Evolutionary conservation across 2,888 invertebrate species (phyloP), one percentile per base, ranked within the genome.

Genomic region (Lithosia quadra): DNA sequence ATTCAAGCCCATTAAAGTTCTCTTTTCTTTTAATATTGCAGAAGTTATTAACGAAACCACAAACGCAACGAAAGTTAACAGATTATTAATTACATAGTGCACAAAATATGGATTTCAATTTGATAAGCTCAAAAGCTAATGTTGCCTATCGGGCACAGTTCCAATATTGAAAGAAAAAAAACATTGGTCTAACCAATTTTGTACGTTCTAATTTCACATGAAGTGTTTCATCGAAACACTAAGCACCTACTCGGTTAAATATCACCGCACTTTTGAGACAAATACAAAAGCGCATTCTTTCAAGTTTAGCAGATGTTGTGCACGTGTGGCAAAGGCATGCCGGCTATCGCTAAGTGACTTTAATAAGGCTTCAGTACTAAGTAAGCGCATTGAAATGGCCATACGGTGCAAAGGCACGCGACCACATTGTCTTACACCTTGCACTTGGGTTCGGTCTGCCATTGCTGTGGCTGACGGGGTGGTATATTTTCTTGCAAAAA

Each of bases 331-430:
- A 63, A 64, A 64, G 70, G 75, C 74, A 86, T 82, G 80, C 67
- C 71, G 72, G 75, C 73, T 81, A 75, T 78, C 80, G 77, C 74
- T 73, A 58, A 36, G 22, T 56, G 33, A 81, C 79, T 82, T 84
- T 85, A 84, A 84, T 91, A 91, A 86, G 92, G 91, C 86, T 92
- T 83, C 78, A 67, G 64, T 69, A 76, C 59, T 71, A 61, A 71
- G 63, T 74, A 72, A 64, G 58, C 58, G 60, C 68, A 70, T 69
- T 61, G 67, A 76, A 84, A 84, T 78, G 75, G 77, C 91, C 92
- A 90, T 90, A 91, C 89, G 92, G 86, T 82, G 84, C 81, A 77
- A 72, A 77, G 86, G 90, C 93, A 93, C 92, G 93, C 92, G 92
- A 92, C 88, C 87, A 83, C 88, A 86, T 78, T 81, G 80, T 75